Evolutionary conservation across 2,113 vertebrate species (phyloP).

Genomic region (Ceyx melanurus): DNA sequence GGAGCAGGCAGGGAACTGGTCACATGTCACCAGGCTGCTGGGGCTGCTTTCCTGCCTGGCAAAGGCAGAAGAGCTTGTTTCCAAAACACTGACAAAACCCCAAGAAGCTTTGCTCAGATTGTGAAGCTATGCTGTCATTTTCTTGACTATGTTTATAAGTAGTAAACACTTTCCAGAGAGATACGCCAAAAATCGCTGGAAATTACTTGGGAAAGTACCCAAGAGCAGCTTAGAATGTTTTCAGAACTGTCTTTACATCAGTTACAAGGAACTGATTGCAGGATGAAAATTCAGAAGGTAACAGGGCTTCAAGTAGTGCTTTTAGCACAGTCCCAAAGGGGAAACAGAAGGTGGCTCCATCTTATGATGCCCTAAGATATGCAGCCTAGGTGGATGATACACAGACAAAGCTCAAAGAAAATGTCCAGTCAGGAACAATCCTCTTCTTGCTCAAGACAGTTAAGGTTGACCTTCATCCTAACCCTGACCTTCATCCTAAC

Average conservation of each 20-base stretch:
- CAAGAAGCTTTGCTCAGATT: not conserved
- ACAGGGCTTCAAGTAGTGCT: not conserved
- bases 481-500: too few relatives aligned
- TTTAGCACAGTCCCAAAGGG: not conserved
- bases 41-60: not conserved
- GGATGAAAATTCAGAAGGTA: not conserved
- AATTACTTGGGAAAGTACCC: conserved; percentile 15
- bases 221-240: not conserved
- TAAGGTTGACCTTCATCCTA: not conserved
- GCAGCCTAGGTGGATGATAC: not conserved
- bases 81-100: conserved; percentile 26
- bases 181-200: conserved; percentile 13
- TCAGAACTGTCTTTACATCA: not conserved
- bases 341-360: not conserved
- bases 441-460: not conserved
- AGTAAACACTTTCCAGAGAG: not conserved
- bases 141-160: conserved; percentile 39
- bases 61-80: conserved; percentile 35
- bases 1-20: not conserved
- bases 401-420: not conserved
- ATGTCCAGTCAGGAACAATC: not conserved
- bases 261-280: not conserved
- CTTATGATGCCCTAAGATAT: not conserved
- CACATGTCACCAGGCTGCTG: not conserved
- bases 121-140: conserved; percentile 24